Percentiles rank a stretch among this genome's conserved stretches.
These are phyloP conservation scores for Clanis bilineata DNA, from an alignment of 2,888 invertebrate species.

Conservation along the genomic window DNA sequence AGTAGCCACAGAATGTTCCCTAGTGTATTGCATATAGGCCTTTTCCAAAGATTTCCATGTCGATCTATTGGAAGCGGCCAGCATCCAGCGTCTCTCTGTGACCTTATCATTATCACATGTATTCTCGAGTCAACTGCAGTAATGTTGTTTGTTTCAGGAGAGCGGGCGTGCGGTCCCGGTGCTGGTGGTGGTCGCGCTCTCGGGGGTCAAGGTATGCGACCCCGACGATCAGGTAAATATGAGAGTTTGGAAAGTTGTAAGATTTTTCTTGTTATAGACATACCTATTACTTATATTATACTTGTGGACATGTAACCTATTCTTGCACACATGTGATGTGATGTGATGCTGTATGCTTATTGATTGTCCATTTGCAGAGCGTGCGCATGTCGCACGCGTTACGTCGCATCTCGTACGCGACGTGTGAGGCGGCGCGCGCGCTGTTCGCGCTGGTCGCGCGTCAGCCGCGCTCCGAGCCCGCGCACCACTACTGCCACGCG, in stretches of 20 bases:
- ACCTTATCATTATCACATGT: too few relatives aligned
- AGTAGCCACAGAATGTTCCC: too few relatives aligned
- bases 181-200: slow-evolving; percentile 87
- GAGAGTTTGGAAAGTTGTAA: too few relatives aligned
- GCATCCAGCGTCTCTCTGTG: too few relatives aligned
- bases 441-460: slow-evolving; percentile 89
- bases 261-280: too few relatives aligned
- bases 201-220: slow-evolving; percentile 92
- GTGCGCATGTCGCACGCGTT: slow-evolving; percentile 93
- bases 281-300: too few relatives aligned
- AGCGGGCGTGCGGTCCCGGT: slow-evolving; percentile 86
- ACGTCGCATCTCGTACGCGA: slow-evolving; percentile 92
- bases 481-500: slow-evolving; percentile 92
- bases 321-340: background rate
- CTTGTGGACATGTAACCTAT: too few relatives aligned
- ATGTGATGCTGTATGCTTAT: background rate
- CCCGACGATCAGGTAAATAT: slow-evolving; percentile 92
- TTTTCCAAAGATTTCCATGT: too few relatives aligned
- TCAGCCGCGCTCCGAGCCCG: slow-evolving; percentile 78
- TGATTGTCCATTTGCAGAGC: slow-evolving; percentile 72
- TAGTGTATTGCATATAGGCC: too few relatives aligned
- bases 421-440: slow-evolving; percentile 90
- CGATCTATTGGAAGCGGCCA: too few relatives aligned
- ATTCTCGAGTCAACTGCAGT: too few relatives aligned
- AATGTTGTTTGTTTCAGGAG: slow-evolving; percentile 67